phyloP scores from a whole-genome alignment of 1,140 invertebrate genomes.

The Solen grandis region DNA sequence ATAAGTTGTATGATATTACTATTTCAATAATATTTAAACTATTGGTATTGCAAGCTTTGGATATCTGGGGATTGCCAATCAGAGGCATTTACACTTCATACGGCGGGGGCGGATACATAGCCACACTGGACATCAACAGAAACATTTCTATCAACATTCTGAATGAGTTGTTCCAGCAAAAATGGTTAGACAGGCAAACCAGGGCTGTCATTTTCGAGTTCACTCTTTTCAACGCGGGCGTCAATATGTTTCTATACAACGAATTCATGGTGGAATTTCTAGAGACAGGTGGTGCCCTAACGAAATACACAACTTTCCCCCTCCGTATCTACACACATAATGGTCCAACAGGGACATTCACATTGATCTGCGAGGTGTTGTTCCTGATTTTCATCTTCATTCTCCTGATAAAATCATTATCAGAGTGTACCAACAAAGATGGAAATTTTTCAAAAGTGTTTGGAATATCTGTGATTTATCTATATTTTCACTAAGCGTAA shows the following conservation, averaged over 20 bases:
- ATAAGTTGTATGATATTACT: no score
- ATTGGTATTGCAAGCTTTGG: no score
- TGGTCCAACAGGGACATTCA: slow-evolving; percentile 59
- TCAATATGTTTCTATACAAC: slow-evolving; percentile 80
- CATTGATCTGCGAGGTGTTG: slow-evolving; percentile 61
- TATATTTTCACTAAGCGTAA: slow-evolving; percentile 39
- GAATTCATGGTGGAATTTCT: slow-evolving; percentile 81
- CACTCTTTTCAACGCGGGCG: slow-evolving; percentile 81
- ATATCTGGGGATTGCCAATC: slow-evolving; percentile 51
- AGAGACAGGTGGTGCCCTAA: slow-evolving; percentile 78
- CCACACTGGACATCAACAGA: slow-evolving; percentile 36
- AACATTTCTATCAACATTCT: slow-evolving; percentile 64
- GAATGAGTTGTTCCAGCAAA: slow-evolving; percentile 68
- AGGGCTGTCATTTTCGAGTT: slow-evolving; percentile 82
- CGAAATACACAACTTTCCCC: slow-evolving; percentile 64
- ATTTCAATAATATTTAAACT: no score
- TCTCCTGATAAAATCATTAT: slow-evolving; percentile 49
- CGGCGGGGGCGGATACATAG: slow-evolving; percentile 64
- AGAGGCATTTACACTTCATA: slow-evolving; percentile 54
- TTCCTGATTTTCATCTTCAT: slow-evolving; percentile 63
- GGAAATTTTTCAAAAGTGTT: slow-evolving; percentile 74
- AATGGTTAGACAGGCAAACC: slow-evolving; percentile 82
- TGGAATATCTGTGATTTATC: slow-evolving; percentile 79
- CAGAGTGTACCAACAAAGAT: slow-evolving; percentile 35
- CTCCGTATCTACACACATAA: slow-evolving; percentile 61